These are phyloP conservation scores for Panurus biarmicus DNA, from an alignment of 2,113 vertebrate species.

Conservation along the genomic window DNA sequence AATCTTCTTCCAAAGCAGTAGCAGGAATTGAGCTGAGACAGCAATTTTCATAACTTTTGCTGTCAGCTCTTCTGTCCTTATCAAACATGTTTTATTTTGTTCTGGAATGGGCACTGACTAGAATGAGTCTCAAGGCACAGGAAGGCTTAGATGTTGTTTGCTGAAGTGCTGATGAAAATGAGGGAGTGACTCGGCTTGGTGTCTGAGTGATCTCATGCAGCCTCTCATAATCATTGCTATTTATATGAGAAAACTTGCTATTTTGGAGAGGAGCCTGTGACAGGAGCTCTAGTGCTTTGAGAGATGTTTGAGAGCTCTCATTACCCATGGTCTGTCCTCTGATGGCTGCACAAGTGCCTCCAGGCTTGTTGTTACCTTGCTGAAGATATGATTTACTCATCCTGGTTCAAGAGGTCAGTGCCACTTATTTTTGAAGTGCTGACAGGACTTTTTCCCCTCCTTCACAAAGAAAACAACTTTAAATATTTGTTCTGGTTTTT, in stretches of 20 bases:
- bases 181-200: neutral
- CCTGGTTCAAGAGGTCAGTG: neutral
- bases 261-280: neutral
- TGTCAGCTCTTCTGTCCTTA: conserved; percentile 6
- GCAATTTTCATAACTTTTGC: neutral
- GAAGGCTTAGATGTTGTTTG: neutral
- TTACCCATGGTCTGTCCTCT: neutral
- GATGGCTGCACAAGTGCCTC: neutral
- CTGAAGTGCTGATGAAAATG: neutral
- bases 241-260: neutral
- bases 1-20: neutral
- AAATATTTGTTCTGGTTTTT: neutral
- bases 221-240: neutral
- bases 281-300: neutral
- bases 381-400: neutral
- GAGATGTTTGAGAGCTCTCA: conserved; percentile 5
- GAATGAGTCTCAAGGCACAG: neutral
- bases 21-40: neutral
- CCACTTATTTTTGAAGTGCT: neutral
- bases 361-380: neutral
- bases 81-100: neutral
- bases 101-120: neutral
- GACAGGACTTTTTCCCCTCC: neutral
- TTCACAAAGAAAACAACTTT: neutral
- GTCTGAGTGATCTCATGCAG: neutral